Evolutionary conservation across 1,140 invertebrate species (phyloP).

Genomic region (Microplitis demolitor): DNA sequence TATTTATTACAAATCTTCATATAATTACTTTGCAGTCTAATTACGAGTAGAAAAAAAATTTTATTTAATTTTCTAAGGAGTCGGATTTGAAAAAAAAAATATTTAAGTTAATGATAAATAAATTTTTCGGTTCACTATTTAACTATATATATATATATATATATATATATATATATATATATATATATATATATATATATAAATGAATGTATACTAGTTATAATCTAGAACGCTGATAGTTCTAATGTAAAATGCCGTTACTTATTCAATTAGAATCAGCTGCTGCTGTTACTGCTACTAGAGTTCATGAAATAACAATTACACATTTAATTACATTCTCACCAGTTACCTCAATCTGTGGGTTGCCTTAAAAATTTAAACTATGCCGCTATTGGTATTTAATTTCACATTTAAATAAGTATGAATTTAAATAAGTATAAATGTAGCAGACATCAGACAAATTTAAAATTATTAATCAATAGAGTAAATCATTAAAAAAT

Average conservation of each 20-base stretch:
- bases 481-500: too few relatives aligned
- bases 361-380: neutral
- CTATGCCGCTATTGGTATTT: too few relatives aligned
- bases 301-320: neutral
- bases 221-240: neutral
- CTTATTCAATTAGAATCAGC: constrained; percentile 2
- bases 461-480: too few relatives aligned
- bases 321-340: neutral
- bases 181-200: neutral
- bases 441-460: too few relatives aligned
- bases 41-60: too few relatives aligned
- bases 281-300: neutral
- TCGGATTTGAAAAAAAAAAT: neutral
- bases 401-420: too few relatives aligned
- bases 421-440: too few relatives aligned
- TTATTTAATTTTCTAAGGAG: too few relatives aligned
- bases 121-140: neutral
- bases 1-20: too few relatives aligned
- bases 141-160: too few relatives aligned
- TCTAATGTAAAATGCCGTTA: constrained; percentile 13
- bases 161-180: neutral
- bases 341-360: neutral
- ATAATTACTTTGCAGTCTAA: too few relatives aligned
- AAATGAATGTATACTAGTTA: neutral
- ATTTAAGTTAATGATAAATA: neutral